These are phyloP conservation scores for Rhinolophus sinicus DNA, from an alignment of 2,113 vertebrate species.

Conservation along the genomic window DNA sequence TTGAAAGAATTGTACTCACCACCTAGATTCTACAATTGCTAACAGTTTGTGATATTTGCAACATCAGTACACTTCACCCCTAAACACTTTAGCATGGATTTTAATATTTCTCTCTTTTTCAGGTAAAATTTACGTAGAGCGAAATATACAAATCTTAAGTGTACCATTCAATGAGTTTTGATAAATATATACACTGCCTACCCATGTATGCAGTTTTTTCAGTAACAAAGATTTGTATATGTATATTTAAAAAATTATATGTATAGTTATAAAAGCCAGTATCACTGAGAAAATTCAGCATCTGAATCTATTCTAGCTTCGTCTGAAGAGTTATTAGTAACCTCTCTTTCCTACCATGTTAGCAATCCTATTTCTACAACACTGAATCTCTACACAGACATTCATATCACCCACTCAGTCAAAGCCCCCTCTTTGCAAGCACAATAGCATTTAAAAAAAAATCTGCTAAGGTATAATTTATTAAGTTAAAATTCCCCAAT, in stretches of 20 bases:
- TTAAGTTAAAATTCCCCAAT: conserved; percentile 40
- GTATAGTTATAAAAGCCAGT: background rate
- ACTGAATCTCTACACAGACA: background rate
- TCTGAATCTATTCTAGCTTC: background rate
- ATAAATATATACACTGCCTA: background rate
- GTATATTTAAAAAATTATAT: conserved; percentile 15
- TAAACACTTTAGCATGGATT: conserved; percentile 9
- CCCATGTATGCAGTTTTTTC: conserved; percentile 6
- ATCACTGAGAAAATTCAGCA: conserved; percentile 20
- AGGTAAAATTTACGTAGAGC: conserved; percentile 12
- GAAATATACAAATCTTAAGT: conserved; percentile 44
- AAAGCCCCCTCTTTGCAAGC: background rate
- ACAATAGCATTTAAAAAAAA: background rate
- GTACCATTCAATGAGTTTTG: background rate
- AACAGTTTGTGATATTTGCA: background rate
- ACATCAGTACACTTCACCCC: background rate
- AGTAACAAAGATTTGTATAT: conserved; percentile 35
- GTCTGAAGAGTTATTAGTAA: background rate
- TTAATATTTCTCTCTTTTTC: background rate
- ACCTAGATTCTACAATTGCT: background rate
- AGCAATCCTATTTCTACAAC: background rate
- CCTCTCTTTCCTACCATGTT: conserved; percentile 9
- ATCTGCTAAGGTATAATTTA: conserved; percentile 14
- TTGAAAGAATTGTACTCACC: background rate
- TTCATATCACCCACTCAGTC: background rate